These are phyloP conservation scores for Erpobdella octoculata DNA, from an alignment of 2,888 invertebrate species.

Conservation along the genomic window DNA sequence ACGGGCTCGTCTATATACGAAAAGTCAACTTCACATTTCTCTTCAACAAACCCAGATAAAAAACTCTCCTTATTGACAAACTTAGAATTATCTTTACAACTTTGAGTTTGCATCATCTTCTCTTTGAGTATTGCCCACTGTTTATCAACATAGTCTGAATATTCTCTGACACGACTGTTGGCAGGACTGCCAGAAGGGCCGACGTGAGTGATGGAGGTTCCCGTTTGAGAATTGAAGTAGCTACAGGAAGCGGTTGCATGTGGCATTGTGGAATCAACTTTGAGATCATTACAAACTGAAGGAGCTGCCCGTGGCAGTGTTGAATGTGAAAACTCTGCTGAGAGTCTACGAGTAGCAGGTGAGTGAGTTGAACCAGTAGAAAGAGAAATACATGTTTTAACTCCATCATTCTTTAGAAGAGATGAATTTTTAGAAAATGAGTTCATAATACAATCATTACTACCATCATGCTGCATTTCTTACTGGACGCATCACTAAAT, in stretches of 20 bases:
- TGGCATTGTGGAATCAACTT: background rate
- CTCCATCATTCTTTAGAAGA: too few relatives aligned
- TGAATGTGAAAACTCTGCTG: too few relatives aligned
- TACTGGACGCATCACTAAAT: background rate
- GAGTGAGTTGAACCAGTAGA: too few relatives aligned
- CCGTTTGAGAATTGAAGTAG: constrained; percentile 28
- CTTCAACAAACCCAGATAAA: background rate
- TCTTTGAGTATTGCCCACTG: constrained; percentile 26
- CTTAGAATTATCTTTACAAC: background rate
- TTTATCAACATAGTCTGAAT: constrained; percentile 15
- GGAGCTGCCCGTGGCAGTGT: too few relatives aligned
- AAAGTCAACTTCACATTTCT: constrained; percentile 7
- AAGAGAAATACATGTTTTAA: too few relatives aligned
- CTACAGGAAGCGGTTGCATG: constrained; percentile 13
- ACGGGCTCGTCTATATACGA: constrained; percentile 23
- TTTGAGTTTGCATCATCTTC: background rate
- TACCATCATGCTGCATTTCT: constrained; percentile 17
- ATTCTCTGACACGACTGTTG: constrained; percentile 2
- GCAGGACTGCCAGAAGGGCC: constrained; percentile 8
- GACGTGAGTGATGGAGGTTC: constrained; percentile 24
- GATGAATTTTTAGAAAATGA: too few relatives aligned
- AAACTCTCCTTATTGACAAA: background rate
- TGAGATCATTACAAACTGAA: too few relatives aligned
- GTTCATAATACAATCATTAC: constrained; percentile 2
- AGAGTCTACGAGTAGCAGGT: too few relatives aligned